phyloP scores from a whole-genome alignment of 2,888 invertebrate genomes.

The Tetragonula carbonaria region DNA sequence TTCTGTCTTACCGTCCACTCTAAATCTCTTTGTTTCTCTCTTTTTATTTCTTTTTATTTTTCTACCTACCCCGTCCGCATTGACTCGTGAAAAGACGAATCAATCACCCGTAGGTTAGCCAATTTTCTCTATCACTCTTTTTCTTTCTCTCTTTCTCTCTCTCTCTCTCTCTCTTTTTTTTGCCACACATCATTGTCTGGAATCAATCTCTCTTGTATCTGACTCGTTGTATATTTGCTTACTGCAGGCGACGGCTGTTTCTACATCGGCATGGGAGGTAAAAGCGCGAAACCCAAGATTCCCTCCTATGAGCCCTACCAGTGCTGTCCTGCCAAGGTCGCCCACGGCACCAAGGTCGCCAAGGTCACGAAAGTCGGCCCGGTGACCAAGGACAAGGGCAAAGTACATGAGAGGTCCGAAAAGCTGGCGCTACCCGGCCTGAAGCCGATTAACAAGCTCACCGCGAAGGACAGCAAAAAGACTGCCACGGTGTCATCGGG shows the following conservation, averaged over 20 bases:
- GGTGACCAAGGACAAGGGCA: slow-evolving; percentile 71
- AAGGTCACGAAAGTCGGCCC: slow-evolving; percentile 90
- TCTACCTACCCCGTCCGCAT: slow-evolving; percentile 22
- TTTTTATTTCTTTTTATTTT: slow-evolving; percentile 1
- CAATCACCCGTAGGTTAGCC: slow-evolving; percentile 68
- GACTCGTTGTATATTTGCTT: slow-evolving; percentile 90
- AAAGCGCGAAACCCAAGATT: slow-evolving; percentile 90
- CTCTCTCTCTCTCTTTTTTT: slow-evolving; percentile 27
- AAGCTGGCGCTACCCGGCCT: slow-evolving; percentile 73
- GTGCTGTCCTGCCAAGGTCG: slow-evolving; percentile 95
- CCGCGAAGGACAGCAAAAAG: slow-evolving; percentile 84
- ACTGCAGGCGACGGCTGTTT: slow-evolving; percentile 98
- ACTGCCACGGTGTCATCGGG: slow-evolving; percentile 73
- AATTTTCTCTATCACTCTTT: slow-evolving; percentile 51
- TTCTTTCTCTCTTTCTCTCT: slow-evolving; percentile 36
- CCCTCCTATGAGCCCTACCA: slow-evolving; percentile 94
- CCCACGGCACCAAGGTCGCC: slow-evolving; percentile 91
- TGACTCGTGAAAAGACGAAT: slow-evolving; percentile 68
- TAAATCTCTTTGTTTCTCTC: slow-evolving; percentile 3
- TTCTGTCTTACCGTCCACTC: neutral
- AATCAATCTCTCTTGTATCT: slow-evolving; percentile 73
- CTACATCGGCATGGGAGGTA: slow-evolving; percentile 97
- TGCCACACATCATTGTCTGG: slow-evolving; percentile 24
- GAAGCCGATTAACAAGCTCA: slow-evolving; percentile 84
- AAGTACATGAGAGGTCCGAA: slow-evolving; percentile 65